Conservation (phyloP, 2,113 vertebrate genomes). For the Peromyscus leucopus region DNA sequence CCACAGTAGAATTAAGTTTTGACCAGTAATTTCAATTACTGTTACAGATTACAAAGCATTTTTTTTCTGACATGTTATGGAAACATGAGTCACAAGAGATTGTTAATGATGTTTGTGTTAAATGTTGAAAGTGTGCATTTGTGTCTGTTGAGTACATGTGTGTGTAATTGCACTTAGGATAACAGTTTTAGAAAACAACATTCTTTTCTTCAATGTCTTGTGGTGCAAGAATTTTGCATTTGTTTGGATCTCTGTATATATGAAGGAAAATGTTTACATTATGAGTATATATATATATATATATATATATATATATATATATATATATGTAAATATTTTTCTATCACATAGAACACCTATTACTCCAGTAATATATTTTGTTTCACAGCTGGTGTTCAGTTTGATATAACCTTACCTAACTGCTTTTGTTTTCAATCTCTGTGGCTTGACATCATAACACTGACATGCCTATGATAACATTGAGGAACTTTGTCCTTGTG, state of each 20-base stretch:
- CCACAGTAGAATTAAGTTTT: background rate
- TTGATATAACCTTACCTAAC: background rate
- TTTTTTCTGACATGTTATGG: background rate
- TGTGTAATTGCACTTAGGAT: too few relatives aligned
- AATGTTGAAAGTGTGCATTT: background rate
- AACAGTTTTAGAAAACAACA: background rate
- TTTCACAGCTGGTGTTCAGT: background rate
- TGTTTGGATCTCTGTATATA: background rate
- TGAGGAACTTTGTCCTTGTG: background rate
- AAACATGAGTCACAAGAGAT: background rate
- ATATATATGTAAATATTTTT: too few relatives aligned
- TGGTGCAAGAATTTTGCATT: background rate
- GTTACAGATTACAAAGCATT: background rate
- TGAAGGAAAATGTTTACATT: background rate
- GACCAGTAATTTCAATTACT: background rate
- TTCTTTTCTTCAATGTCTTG: background rate
- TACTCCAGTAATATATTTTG: background rate
- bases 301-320: too few relatives aligned
- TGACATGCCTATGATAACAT: too few relatives aligned
- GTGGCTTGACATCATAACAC: background rate
- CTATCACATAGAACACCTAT: background rate
- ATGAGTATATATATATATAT: too few relatives aligned
- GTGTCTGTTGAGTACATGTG: too few relatives aligned
- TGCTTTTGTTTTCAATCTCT: background rate
- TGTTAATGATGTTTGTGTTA: rapidly evolving